A percentile compares a stretch with the other conserved stretches of the same genome.
These are phyloP conservation scores for Pseudorectes ferrugineus DNA, from an alignment of 2,113 vertebrate genomes.

Conservation along the genomic window DNA sequence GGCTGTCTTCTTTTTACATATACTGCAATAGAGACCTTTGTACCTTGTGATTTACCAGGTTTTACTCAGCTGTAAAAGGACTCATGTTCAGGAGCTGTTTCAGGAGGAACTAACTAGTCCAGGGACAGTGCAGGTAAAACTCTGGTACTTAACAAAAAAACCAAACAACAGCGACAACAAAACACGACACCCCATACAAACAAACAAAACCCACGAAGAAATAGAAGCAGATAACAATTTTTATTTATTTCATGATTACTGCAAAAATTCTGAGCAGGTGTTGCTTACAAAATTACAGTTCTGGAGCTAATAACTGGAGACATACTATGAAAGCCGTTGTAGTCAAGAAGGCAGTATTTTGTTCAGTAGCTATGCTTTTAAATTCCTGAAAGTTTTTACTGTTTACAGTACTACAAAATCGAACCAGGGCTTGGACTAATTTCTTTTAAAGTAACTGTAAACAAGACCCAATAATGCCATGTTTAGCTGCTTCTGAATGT, in stretches of 20 bases:
- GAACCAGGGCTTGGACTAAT: neutral
- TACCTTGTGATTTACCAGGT: conserved; percentile 67
- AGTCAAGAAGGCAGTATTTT: neutral
- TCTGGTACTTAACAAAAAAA: neutral
- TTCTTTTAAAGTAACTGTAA: conserved; percentile 24
- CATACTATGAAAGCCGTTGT: neutral
- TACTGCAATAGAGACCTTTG: conserved; percentile 72
- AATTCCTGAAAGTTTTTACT: neutral
- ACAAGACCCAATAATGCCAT: conserved; percentile 45
- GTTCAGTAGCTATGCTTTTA: neutral
- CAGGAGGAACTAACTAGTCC: conserved; percentile 28
- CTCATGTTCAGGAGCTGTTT: conserved; percentile 64
- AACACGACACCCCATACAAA: neutral
- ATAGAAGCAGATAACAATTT: neutral
- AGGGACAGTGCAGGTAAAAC: neutral
- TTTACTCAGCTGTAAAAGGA: conserved; percentile 66
- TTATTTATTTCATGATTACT: neutral
- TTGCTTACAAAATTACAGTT: neutral
- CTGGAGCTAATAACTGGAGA: neutral
- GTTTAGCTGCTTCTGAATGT: conserved; percentile 55
- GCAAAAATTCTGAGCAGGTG: neutral
- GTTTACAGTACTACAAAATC: neutral
- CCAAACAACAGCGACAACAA: neutral
- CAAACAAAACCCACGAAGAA: neutral
- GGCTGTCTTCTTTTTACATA: conserved; percentile 72